Conservation (phyloP, 2,888 invertebrate species). For the Lamellibrachia columna region DNA sequence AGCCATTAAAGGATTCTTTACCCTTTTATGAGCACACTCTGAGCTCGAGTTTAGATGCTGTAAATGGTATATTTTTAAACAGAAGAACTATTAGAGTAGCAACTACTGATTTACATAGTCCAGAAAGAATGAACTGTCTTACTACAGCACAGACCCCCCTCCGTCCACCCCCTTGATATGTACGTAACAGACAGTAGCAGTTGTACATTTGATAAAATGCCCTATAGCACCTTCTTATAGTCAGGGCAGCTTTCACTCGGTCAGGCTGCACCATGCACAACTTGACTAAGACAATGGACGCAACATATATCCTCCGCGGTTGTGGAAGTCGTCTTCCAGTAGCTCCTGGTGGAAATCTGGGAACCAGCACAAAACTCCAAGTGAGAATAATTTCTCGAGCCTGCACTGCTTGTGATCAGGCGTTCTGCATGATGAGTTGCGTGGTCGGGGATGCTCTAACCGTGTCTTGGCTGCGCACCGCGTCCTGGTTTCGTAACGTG, state of each 20-base stretch:
- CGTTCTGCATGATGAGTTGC: not conserved
- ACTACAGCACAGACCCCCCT: not conserved
- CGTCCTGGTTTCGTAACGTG: conserved; percentile 22
- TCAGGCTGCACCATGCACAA: not conserved
- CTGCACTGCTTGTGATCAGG: not conserved
- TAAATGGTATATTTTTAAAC: not conserved
- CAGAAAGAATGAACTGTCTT: not conserved
- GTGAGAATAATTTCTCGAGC: not conserved
- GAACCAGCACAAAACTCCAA: not conserved
- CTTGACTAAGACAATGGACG: not conserved
- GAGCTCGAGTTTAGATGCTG: not conserved
- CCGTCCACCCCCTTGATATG: not conserved
- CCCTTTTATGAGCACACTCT: not conserved
- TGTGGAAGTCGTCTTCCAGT: not conserved
- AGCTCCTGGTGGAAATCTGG: not conserved
- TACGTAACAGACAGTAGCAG: not conserved
- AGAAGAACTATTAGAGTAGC: not conserved
- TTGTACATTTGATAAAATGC: not conserved
- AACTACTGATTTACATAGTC: not conserved
- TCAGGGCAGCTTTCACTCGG: not conserved
- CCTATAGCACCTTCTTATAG: not conserved
- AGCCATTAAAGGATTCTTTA: not conserved
- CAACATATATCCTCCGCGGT: not conserved
- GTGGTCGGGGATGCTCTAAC: not conserved
- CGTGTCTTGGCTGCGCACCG: not conserved